phyloP scores from a whole-genome alignment of 1,140 invertebrate genomes.

The Bombus affinis region DNA sequence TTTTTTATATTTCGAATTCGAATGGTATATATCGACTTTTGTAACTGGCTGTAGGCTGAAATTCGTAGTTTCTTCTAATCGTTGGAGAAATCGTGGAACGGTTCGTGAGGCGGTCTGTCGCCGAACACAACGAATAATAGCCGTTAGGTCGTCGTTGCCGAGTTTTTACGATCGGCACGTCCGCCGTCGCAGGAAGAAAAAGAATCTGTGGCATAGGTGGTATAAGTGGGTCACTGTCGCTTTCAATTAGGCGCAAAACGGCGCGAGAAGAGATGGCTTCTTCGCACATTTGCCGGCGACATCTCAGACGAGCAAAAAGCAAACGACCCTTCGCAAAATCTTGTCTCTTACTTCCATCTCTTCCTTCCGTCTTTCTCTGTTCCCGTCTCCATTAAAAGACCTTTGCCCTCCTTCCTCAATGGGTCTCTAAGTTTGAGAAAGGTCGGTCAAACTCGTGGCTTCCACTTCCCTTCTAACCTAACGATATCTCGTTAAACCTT shows the following conservation, averaged over 20 bases:
- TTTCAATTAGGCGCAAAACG: constrained; percentile 66
- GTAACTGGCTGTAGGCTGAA: neutral
- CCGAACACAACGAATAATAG: constrained; percentile 13
- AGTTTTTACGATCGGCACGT: constrained; percentile 14
- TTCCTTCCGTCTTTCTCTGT: constrained; percentile 32
- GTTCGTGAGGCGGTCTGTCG: neutral
- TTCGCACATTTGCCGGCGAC: constrained; percentile 71
- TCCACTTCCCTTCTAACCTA: constrained; percentile 47
- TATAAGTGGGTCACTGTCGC: constrained; percentile 72
- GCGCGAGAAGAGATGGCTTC: constrained; percentile 57
- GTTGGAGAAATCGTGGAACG: neutral
- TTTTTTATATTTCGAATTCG: neutral
- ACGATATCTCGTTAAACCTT: constrained; percentile 19
- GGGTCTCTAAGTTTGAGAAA: constrained; percentile 67
- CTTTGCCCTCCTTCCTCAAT: constrained; percentile 48
- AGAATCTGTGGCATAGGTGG: constrained; percentile 61
- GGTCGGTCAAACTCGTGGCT: constrained; percentile 63
- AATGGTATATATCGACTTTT: neutral
- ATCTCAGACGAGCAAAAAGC: constrained; percentile 74
- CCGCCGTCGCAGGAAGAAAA: constrained; percentile 37
- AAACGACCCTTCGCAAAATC: constrained; percentile 63
- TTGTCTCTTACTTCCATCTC: constrained; percentile 53
- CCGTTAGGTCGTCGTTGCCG: neutral
- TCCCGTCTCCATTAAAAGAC: constrained; percentile 52
- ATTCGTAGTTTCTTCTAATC: neutral